Evolutionary conservation across 2,113 vertebrate species (phyloP).

Genomic region (Jaculus jaculus): DNA sequence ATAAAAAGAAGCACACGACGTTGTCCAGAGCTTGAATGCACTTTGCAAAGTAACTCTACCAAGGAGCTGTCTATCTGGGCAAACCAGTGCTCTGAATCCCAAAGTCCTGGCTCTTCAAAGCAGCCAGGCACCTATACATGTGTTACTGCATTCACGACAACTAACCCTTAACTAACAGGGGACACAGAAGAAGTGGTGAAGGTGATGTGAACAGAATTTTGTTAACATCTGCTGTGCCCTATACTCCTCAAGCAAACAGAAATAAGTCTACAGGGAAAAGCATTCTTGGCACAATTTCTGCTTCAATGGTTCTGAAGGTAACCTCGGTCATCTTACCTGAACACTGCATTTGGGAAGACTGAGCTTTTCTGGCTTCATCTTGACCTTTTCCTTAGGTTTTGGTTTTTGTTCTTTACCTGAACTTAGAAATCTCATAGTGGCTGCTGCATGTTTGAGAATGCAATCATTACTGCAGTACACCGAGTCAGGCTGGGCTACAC

Average conservation of each 20-base stretch:
- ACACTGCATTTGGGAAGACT: conserved; percentile 77
- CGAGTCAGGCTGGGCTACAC: conserved; percentile 90
- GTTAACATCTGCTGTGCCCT: background rate
- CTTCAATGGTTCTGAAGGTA: background rate
- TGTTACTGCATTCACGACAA: background rate
- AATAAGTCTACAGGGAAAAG: background rate
- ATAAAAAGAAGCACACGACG: background rate
- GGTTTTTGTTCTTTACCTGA: conserved; percentile 88
- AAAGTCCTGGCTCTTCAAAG: background rate
- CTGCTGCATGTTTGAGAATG: conserved; percentile 94
- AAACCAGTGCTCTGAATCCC: no score
- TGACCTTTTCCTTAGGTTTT: conserved; percentile 84
- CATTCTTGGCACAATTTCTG: rapidly evolving
- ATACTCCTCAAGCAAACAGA: background rate
- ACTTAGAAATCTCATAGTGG: conserved; percentile 92
- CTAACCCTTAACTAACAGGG: background rate
- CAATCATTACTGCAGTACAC: conserved; percentile 97
- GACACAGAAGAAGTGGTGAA: background rate
- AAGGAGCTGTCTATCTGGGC: no score
- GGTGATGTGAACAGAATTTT: no score
- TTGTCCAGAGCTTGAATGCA: background rate
- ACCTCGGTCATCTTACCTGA: conserved; percentile 85
- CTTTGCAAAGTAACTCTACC: no score
- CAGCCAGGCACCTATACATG: rapidly evolving
- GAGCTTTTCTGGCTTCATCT: conserved; percentile 85